Evolutionary conservation across 2,888 invertebrate species (phyloP).

Genomic region (Acleris cristana): DNA sequence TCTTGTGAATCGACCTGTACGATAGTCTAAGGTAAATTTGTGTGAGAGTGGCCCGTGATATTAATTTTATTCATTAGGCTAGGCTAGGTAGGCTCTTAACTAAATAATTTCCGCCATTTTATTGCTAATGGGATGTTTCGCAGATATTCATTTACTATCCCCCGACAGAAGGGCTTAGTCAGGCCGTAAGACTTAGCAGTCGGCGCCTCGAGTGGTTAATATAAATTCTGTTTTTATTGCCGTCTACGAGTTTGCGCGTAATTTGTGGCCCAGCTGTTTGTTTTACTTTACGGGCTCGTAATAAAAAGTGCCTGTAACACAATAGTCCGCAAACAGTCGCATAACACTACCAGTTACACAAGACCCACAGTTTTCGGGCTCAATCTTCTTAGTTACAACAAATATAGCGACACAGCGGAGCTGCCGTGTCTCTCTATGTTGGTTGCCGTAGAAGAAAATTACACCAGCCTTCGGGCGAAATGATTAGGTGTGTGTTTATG

Average conservation of each 20-base stretch:
- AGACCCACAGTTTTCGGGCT: conserved; percentile 40
- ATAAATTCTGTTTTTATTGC: conserved; percentile 47
- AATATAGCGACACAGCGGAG: conserved; percentile 5
- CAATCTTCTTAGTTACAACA: not conserved
- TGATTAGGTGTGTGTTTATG: conserved; percentile 53
- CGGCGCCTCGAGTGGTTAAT: conserved; percentile 41
- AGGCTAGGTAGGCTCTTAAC: too few species aligned
- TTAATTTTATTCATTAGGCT: too few species aligned
- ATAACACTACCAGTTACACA: conserved; percentile 43
- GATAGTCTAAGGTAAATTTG: too few species aligned
- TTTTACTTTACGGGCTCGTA: conserved; percentile 58
- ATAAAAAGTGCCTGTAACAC: conserved; percentile 62
- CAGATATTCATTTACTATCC: conserved; percentile 18
- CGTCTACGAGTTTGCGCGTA: conserved; percentile 51
- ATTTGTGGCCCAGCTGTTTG: conserved; percentile 60
- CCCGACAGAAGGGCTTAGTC: conserved; percentile 11
- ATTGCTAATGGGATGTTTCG: conserved; percentile 2
- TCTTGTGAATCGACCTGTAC: too few species aligned
- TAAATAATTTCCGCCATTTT: conserved; percentile 1
- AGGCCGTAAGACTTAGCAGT: conserved; percentile 15
- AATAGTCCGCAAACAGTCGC: conserved; percentile 52
- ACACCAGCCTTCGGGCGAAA: conserved; percentile 48
- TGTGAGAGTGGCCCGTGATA: too few species aligned
- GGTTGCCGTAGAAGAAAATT: conserved; percentile 49
- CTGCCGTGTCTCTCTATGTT: conserved; percentile 41